phyloP scores from a whole-genome alignment of 2,888 invertebrate species.

The Copidosoma aretas region DNA sequence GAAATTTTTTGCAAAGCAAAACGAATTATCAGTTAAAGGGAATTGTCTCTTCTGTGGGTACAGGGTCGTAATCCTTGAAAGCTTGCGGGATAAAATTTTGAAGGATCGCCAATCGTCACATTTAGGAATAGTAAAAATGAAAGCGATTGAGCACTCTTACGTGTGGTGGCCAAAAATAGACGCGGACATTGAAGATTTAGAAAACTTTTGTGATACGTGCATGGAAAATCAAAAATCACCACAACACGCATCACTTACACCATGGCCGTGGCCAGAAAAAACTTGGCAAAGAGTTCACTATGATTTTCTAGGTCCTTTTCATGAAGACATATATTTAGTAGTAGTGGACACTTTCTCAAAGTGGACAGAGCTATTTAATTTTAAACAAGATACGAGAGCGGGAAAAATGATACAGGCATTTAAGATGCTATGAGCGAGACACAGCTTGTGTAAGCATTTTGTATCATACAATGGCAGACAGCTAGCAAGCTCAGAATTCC shows the following conservation, averaged over 20 bases:
- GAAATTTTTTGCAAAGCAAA: too few relatives aligned
- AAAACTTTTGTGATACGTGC: slow-evolving; percentile 18
- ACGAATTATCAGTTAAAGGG: too few relatives aligned
- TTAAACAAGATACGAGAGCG: slow-evolving; percentile 12
- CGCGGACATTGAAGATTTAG: slow-evolving; percentile 15
- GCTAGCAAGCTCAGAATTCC: slow-evolving; percentile 20
- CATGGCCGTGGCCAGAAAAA: slow-evolving; percentile 33
- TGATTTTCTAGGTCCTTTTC: slow-evolving; percentile 29
- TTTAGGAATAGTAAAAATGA: slow-evolving; percentile 34
- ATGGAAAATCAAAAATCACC: slow-evolving; percentile 21
- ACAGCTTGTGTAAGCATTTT: slow-evolving; percentile 7
- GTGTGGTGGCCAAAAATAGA: slow-evolving; percentile 29
- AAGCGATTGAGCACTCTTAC: slow-evolving; percentile 29
- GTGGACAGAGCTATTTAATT: slow-evolving; percentile 11
- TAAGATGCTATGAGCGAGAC: slow-evolving; percentile 17
- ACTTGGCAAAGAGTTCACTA: slow-evolving; percentile 34
- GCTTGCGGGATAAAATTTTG: background rate
- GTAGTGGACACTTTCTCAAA: background rate
- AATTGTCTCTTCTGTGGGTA: slow-evolving; percentile 33
- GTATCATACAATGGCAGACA: slow-evolving; percentile 17
- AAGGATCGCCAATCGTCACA: slow-evolving; percentile 14
- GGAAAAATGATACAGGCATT: slow-evolving; percentile 9
- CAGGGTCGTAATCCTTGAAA: slow-evolving; percentile 28
- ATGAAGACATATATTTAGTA: slow-evolving; percentile 28
- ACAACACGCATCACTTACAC: slow-evolving; percentile 18